phyloP scores from a whole-genome alignment of 2,797 vertebrate genomes.

The Fringilla coelebs region DNA sequence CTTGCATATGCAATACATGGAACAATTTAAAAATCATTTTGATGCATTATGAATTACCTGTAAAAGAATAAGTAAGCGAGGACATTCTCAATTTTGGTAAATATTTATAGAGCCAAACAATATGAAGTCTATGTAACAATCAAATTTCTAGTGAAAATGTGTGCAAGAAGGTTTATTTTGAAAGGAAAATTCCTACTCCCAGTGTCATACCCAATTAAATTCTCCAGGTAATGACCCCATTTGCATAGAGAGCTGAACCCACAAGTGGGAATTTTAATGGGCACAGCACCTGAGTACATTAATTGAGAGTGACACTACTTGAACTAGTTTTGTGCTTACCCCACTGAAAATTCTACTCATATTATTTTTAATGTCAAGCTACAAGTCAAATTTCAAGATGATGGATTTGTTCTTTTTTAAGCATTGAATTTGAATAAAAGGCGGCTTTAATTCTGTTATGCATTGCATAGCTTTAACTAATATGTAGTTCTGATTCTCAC shows the following conservation, averaged over 20 bases:
- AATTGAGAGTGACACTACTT: slow-evolving; percentile 96
- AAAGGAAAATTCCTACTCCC: slow-evolving; percentile 80
- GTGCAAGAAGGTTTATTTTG: slow-evolving; percentile 87
- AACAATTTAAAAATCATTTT: slow-evolving; percentile 58
- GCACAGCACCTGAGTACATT: slow-evolving; percentile 89
- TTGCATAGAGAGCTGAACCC: slow-evolving; percentile 91
- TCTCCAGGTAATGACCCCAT: slow-evolving; percentile 94
- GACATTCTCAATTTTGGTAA: slow-evolving; percentile 70
- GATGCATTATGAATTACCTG: slow-evolving; percentile 62
- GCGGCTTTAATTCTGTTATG: slow-evolving; percentile 75
- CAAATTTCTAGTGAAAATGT: slow-evolving; percentile 80
- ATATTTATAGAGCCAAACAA: slow-evolving; percentile 80
- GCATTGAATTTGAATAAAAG: slow-evolving; percentile 83
- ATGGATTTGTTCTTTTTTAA: slow-evolving; percentile 89
- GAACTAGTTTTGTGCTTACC: slow-evolving; percentile 88
- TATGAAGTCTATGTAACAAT: slow-evolving; percentile 74
- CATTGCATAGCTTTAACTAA: slow-evolving; percentile 78
- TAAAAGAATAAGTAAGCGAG: slow-evolving; percentile 64
- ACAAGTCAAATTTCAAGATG: slow-evolving; percentile 88
- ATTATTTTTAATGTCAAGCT: slow-evolving; percentile 91
- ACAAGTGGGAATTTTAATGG: slow-evolving; percentile 91
- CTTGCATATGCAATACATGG: slow-evolving; percentile 30
- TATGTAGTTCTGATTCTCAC: slow-evolving; percentile 75
- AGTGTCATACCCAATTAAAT: slow-evolving; percentile 94
- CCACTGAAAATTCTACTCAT: slow-evolving; percentile 87